phyloP scores from a whole-genome alignment of 2,888 invertebrate genomes.

The Conops quadrifasciatus region DNA sequence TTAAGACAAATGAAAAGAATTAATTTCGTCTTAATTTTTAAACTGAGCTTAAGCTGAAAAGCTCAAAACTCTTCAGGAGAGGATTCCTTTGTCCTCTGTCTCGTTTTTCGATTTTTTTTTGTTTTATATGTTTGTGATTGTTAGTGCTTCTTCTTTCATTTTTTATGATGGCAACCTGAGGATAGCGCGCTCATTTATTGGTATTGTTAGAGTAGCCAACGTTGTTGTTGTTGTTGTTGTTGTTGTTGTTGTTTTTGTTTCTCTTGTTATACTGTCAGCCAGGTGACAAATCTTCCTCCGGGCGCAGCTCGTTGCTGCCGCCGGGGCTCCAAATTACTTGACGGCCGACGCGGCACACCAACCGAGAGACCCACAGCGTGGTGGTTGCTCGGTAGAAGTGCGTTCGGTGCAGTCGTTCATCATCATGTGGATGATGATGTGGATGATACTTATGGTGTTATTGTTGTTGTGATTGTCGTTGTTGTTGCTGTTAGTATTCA shows the following conservation, averaged over 20 bases:
- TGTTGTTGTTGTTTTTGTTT: slow-evolving; percentile 45
- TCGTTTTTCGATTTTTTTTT: background rate
- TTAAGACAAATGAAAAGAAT: slow-evolving; percentile 49
- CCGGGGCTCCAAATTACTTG: slow-evolving; percentile 6
- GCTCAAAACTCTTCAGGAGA: too few relatives aligned
- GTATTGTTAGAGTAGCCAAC: slow-evolving; percentile 53
- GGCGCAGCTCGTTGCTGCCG: slow-evolving; percentile 3
- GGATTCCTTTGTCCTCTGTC: slow-evolving; percentile 6
- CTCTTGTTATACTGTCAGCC: slow-evolving; percentile 48
- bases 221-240: slow-evolving; percentile 41
- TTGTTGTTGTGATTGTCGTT: slow-evolving; percentile 5
- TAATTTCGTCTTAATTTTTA: slow-evolving; percentile 49
- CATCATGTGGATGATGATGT: background rate
- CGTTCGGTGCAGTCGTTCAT: background rate
- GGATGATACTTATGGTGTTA: background rate
- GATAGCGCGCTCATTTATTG: slow-evolving; percentile 50
- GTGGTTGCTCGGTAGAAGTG: background rate
- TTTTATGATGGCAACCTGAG: slow-evolving; percentile 45
- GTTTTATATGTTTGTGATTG: background rate
- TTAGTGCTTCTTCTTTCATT: slow-evolving; percentile 40
- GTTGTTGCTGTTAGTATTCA: slow-evolving; percentile 11
- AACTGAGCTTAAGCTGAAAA: slow-evolving; percentile 33
- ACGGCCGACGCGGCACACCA: background rate
- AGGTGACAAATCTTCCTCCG: slow-evolving; percentile 51
- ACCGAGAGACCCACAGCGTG: slow-evolving; percentile 47